A percentile compares a stretch with the other conserved stretches of the same genome.
Conservation (phyloP, 2,888 invertebrate species). For the Pheosia gnoma region DNA sequence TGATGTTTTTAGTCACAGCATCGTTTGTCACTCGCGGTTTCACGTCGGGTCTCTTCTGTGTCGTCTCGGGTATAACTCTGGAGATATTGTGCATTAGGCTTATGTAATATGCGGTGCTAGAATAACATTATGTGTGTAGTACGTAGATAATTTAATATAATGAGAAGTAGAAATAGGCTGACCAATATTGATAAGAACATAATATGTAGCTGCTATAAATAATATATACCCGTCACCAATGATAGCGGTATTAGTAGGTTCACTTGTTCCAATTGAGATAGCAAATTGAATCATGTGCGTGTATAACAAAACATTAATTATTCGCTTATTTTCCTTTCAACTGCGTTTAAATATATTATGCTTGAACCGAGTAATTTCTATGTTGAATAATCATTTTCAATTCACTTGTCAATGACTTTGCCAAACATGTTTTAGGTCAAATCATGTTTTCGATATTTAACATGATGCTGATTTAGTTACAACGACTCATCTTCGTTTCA, state of each 20-base stretch:
- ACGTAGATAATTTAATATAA: neutral
- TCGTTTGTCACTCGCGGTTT: conserved; percentile 55
- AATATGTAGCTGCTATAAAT: neutral
- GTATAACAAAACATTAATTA: too few species aligned
- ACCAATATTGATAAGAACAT: neutral
- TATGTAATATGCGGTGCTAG: conserved; percentile 22
- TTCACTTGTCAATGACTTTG: too few species aligned
- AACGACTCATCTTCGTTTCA: too few species aligned
- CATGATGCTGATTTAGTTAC: too few species aligned
- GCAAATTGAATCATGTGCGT: neutral
- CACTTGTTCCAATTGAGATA: neutral
- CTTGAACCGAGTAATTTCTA: too few species aligned
- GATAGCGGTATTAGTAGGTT: neutral
- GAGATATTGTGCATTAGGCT: conserved; percentile 56
- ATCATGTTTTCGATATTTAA: too few species aligned
- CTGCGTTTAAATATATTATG: too few species aligned
- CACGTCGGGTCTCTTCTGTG: conserved; percentile 57
- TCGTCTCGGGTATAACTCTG: conserved; percentile 66
- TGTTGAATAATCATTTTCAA: too few species aligned
- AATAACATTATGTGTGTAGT: neutral
- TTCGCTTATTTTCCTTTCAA: too few species aligned
- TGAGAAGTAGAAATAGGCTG: conserved; percentile 1
- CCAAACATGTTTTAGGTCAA: too few species aligned
- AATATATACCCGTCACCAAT: conserved; percentile 1
- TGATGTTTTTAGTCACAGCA: conserved; percentile 57